Percentiles rank a stretch among this genome's conserved stretches.
phyloP scores from a whole-genome alignment of 1,140 invertebrate species.

The Pogonomyrmex californicus region DNA sequence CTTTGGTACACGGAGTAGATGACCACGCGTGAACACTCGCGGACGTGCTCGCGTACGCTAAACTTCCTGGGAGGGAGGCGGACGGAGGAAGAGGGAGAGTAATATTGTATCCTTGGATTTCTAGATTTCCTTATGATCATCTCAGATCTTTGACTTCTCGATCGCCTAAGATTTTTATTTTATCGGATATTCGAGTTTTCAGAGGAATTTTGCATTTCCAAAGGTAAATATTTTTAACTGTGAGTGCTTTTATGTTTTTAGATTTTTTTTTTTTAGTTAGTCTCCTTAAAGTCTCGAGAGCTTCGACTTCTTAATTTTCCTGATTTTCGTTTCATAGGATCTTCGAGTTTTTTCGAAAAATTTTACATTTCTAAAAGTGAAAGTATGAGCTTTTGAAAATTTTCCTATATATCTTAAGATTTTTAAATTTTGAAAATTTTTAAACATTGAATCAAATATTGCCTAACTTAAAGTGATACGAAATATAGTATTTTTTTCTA shows the following conservation, averaged over 20 bases:
- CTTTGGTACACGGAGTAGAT: constrained; percentile 77
- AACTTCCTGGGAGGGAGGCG: not conserved
- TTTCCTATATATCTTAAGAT: not conserved
- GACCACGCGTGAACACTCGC: constrained; percentile 66
- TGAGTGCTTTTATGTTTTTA: too few species aligned
- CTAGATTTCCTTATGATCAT: not conserved
- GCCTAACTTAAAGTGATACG: not conserved
- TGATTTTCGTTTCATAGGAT: not conserved
- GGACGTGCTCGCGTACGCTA: not conserved
- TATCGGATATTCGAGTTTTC: too few species aligned
- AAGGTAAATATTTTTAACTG: too few species aligned
- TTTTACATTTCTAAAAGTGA: not conserved
- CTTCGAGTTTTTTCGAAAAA: constrained; percentile 1
- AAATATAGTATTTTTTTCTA: not conserved
- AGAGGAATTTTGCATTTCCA: too few species aligned
- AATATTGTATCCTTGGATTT: not conserved
- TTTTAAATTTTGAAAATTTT: not conserved
- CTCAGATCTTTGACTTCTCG: too few species aligned
- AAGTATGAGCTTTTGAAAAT: not conserved
- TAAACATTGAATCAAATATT: not conserved
- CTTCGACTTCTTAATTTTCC: not conserved
- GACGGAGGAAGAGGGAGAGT: too few species aligned
- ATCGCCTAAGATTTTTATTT: too few species aligned
- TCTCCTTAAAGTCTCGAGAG: not conserved
- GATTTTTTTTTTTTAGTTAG: not conserved